A percentile compares a stretch with the other conserved stretches of the same genome.
Conservation (phyloP, 2,888 invertebrate species). For the Eupeodes luniger region DNA sequence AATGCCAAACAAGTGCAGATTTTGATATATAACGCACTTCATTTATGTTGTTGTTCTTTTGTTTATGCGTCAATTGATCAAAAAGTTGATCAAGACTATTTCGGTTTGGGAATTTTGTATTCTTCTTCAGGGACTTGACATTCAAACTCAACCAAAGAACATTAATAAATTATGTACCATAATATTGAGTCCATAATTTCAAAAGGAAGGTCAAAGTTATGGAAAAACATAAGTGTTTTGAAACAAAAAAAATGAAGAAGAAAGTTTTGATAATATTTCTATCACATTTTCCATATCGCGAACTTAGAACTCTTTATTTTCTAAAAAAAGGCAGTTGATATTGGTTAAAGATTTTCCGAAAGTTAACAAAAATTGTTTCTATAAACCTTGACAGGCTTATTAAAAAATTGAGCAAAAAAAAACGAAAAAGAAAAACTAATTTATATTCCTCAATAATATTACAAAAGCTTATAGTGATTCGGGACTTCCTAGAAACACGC, state of each 20-base stretch:
- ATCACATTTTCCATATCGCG: too few relatives aligned
- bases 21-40: slow-evolving; percentile 78
- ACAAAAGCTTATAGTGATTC: too few relatives aligned
- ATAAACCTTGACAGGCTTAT: too few relatives aligned
- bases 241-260: neutral
- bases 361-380: too few relatives aligned
- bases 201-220: neutral
- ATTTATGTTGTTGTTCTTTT: slow-evolving; percentile 60
- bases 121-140: neutral
- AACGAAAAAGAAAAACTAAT: too few relatives aligned
- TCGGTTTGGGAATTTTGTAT: neutral
- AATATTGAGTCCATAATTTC: neutral
- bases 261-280: neutral
- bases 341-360: too few relatives aligned
- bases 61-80: slow-evolving; percentile 77
- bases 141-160: neutral
- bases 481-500: too few relatives aligned
- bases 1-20: slow-evolving; percentile 77
- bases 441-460: too few relatives aligned
- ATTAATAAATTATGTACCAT: neutral
- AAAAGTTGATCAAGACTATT: slow-evolving; percentile 28
- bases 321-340: too few relatives aligned
- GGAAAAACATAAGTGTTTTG: neutral
- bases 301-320: too few relatives aligned
- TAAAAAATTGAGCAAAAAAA: too few relatives aligned